Evolutionary conservation across 2,797 vertebrate genomes (phyloP), one percentile per base, ranked within the genome.

Genomic region (Sus cebifrons): DNA sequence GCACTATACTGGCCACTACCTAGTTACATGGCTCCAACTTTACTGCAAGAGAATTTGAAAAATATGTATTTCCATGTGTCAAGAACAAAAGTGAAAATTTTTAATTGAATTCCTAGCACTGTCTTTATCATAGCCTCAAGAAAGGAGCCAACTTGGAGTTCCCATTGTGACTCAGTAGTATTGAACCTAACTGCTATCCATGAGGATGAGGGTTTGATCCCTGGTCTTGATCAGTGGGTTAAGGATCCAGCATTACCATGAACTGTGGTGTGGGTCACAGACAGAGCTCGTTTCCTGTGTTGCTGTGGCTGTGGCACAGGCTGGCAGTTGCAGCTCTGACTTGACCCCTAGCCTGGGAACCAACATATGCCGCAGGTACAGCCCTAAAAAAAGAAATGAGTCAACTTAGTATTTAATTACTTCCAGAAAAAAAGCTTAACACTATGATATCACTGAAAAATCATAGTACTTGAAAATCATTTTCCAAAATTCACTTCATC

Each of bases 401-500:
- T 52, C 15, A 88, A 65, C 21, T 32, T 92, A 64, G 16, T 81
- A 23, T 75, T 93, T 87, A 52, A 60, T 40, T 56, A 67, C 8
- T 78, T 20, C 16, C 58, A 65, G 60, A 89, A 64, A 87, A n/a
- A 92, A 91, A 49, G 12, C 44, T 89, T 81, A 18, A 62, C 23
- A 36, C 79, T 82, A 58, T 77, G 67, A 71, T 8, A 68, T 54
- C 49, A 44, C 54, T 32, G 20, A 68, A 83, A 86, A 93, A n/a
- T 36, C 65, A 79, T n/a, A 60, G 20, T 85, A 21, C 89, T 83
- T 70, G 64, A 89, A 95, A 96, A 70, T 58, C 14, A 44, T 84
- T 87, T 17, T 85, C 65, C 13, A 70, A 86, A 94, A 92, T 83
- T 92, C 62, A 94, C n/a, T 86, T 86, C 67, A 36, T 81, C 87